Evolutionary conservation across 2,113 vertebrate genomes (phyloP), one percentile per base, ranked within the genome.

Genomic region (Clarias macrocephalus): DNA sequence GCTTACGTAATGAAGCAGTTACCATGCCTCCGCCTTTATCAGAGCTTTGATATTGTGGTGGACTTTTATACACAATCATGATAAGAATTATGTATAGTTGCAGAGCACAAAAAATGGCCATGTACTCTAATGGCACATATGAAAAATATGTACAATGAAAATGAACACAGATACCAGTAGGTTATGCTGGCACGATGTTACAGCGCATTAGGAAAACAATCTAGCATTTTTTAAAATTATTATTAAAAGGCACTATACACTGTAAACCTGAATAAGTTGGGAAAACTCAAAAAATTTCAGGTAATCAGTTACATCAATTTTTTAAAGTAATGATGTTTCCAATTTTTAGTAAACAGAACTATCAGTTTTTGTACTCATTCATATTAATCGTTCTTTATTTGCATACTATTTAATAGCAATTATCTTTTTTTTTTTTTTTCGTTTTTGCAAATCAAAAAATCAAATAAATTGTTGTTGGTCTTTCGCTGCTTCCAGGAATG

Each of bases 21-120:
- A 81, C 18, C n/a, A 16, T 84, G 23, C 60, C 42, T 23, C 4
- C 76, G 52, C 21, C 82, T 60, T 87, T 89, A 87, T 84, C 88
- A 81, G 59, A 87, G 60, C 37, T 57, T 83, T 86, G 85, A 84
- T 80, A 77, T 85, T 48, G 18, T 23, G 56, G 30, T 85, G 79
- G 42, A 83, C 83, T 86, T 83, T 89, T 89, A 88, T 28, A 85
- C 79, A 86, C 15, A 25, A 16, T 63, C 19, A 57, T 33, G 80
- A 84, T 87, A 86, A 89, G 56, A 42, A 59, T 87, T 75, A 33
- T 23, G 1, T 21, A 37, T 8, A 72, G 63, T 66, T 15, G 60
- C 33, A 19, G 57, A 57, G 48, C 66, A 84, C 28, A 25, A 73
- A 42, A 23, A 16, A 15, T 60, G 42, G 65, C 48, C 65, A 48